A percentile compares a stretch with the other conserved stretches of the same genome.
phyloP scores from a whole-genome alignment of 2,888 invertebrate species.

The Eumacrocentrus americanus region DNA sequence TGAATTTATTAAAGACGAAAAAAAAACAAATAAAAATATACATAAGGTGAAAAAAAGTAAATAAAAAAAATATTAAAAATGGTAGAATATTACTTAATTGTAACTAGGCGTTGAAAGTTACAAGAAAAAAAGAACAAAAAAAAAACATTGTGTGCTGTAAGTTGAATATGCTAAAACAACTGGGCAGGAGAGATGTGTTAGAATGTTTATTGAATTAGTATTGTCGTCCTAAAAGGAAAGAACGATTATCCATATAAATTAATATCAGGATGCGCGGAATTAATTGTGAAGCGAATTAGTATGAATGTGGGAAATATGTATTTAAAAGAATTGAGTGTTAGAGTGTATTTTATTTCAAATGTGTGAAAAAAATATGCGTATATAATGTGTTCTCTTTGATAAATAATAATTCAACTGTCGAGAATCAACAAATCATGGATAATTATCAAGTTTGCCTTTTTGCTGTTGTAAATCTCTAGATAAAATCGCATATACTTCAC shows the following conservation, averaged over 20 bases:
- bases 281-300: slow-evolving; percentile 20
- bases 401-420: not conserved
- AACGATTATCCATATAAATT: too few species aligned
- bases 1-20: slow-evolving; percentile 32
- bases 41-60: slow-evolving; percentile 27
- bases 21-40: slow-evolving; percentile 32
- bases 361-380: too few species aligned
- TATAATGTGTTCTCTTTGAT: too few species aligned
- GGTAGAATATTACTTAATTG: slow-evolving; percentile 29
- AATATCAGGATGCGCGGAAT: slow-evolving; percentile 21
- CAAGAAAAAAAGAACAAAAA: slow-evolving; percentile 23
- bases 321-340: slow-evolving; percentile 29
- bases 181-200: not conserved
- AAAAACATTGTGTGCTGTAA: slow-evolving; percentile 21
- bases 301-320: slow-evolving; percentile 33
- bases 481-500: slow-evolving; percentile 19
- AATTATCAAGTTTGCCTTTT: slow-evolving; percentile 11
- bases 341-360: slow-evolving; percentile 15
- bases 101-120: slow-evolving; percentile 31
- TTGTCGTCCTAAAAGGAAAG: not conserved
- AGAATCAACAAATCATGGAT: not conserved
- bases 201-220: too few species aligned
- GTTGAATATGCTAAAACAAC: not conserved
- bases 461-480: slow-evolving; percentile 2
- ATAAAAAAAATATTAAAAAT: slow-evolving; percentile 35